Evolutionary conservation across 37 sponge, comb jelly and placozoan genomes (phyloP).

Genomic region (Tethya wilhelma): DNA sequence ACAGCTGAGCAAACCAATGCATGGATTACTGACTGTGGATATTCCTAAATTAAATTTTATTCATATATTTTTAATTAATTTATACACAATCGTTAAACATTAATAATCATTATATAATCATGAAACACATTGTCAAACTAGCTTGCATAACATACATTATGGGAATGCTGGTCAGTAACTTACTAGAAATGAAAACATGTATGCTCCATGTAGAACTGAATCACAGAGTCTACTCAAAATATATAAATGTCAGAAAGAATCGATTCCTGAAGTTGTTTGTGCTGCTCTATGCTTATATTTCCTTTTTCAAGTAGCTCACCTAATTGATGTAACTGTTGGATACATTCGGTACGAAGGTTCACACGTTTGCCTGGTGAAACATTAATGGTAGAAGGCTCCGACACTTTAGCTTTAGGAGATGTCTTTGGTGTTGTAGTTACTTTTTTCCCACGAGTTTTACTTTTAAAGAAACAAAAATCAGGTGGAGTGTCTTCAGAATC

Average conservation of each 20-base stretch:
- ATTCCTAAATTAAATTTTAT: no score
- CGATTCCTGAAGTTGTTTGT: conserved; percentile 24
- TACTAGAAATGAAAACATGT: no score
- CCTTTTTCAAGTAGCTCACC: conserved; percentile 29
- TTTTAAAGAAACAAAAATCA: conserved; percentile 33
- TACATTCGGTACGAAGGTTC: conserved; percentile 17
- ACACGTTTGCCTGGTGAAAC: conserved; percentile 43
- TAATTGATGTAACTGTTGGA: conserved; percentile 44
- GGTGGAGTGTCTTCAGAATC: conserved; percentile 48
- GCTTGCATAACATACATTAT: no score
- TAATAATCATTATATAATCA: no score
- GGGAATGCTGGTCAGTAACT: no score
- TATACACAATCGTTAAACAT: no score
- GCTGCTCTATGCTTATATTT: conserved; percentile 20
- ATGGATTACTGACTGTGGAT: conserved; percentile 35
- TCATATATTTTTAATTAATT: neutral
- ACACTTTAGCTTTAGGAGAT: no score
- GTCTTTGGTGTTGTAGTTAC: no score
- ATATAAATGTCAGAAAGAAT: conserved; percentile 48
- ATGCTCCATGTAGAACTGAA: no score
- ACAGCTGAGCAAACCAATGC: neutral
- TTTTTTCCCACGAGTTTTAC: neutral
- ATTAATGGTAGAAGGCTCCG: no score
- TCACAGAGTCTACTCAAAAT: no score
- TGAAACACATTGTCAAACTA: no score